Evolutionary conservation across 2,888 invertebrate genomes (phyloP).

Genomic region (Drosophila acutilabella): DNA sequence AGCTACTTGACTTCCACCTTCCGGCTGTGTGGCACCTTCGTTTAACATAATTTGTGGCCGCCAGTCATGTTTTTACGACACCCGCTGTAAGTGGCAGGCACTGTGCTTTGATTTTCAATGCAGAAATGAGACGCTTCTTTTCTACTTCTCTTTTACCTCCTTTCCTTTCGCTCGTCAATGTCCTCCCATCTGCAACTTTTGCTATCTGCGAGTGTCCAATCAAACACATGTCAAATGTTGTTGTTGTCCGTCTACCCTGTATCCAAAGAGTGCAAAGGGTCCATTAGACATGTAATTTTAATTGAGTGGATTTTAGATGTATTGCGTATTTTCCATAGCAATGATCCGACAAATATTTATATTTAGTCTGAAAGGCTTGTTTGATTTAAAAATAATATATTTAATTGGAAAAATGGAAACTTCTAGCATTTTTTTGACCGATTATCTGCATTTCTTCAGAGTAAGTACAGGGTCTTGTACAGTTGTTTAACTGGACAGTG

Average conservation of each 20-base stretch:
- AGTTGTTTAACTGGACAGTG: not conserved
- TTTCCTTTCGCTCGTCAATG: conserved; percentile 30
- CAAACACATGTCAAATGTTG: conserved; percentile 73
- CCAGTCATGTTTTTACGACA: conserved; percentile 71
- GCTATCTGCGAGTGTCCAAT: conserved; percentile 56
- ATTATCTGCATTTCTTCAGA: not conserved
- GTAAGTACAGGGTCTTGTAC: not conserved
- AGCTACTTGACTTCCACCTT: conserved; percentile 75
- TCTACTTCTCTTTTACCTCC: conserved; percentile 17
- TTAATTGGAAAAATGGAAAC: too few relatives aligned
- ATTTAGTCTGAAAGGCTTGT: too few relatives aligned
- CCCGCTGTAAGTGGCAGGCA: conserved; percentile 61
- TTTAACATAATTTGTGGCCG: conserved; percentile 76
- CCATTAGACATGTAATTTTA: not conserved
- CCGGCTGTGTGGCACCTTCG: conserved; percentile 60
- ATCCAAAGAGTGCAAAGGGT: not conserved
- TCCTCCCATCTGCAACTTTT: conserved; percentile 23
- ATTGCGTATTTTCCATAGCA: too few relatives aligned
- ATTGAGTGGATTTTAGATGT: too few relatives aligned
- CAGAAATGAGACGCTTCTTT: conserved; percentile 11
- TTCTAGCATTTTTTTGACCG: too few relatives aligned
- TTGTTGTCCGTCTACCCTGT: conserved; percentile 1
- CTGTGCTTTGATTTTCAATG: conserved; percentile 43
- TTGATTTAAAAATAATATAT: too few relatives aligned
- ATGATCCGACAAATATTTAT: too few relatives aligned